Conservation (phyloP, 2,888 invertebrate genomes). For the Tetragonula carbonaria region DNA sequence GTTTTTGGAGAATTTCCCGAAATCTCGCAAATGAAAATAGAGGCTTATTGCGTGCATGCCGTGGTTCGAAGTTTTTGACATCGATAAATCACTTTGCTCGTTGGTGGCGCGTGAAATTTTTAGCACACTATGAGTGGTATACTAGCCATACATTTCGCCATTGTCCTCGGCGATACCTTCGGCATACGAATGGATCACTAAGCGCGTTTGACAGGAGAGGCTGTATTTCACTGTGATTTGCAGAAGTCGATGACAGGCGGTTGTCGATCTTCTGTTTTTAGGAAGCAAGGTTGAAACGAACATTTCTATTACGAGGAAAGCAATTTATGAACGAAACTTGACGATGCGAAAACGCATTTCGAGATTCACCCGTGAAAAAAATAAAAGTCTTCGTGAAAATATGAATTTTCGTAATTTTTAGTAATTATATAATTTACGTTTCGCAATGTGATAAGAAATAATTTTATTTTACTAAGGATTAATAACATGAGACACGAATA, state of each 20-base stretch:
- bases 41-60: background rate
- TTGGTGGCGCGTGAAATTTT: background rate
- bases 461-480: background rate
- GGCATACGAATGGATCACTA: constrained; percentile 1
- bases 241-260: background rate
- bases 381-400: too few species aligned
- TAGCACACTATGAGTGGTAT: background rate
- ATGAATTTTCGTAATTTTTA: too few species aligned
- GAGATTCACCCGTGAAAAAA: too few species aligned
- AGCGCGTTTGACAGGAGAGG: background rate
- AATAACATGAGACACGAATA: background rate
- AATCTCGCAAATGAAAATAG: constrained; percentile 14
- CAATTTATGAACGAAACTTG: too few species aligned
- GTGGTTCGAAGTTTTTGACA: constrained; percentile 5
- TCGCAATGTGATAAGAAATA: too few species aligned
- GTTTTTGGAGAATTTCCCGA: background rate
- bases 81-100: constrained; percentile 13
- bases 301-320: background rate
- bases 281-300: background rate
- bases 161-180: background rate
- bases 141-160: background rate
- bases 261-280: background rate
- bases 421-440: too few species aligned
- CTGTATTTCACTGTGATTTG: background rate
- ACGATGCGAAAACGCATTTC: too few species aligned